These are phyloP conservation scores for Spinus pinus DNA, from an alignment of 2,797 vertebrate genomes.

Conservation along the genomic window DNA sequence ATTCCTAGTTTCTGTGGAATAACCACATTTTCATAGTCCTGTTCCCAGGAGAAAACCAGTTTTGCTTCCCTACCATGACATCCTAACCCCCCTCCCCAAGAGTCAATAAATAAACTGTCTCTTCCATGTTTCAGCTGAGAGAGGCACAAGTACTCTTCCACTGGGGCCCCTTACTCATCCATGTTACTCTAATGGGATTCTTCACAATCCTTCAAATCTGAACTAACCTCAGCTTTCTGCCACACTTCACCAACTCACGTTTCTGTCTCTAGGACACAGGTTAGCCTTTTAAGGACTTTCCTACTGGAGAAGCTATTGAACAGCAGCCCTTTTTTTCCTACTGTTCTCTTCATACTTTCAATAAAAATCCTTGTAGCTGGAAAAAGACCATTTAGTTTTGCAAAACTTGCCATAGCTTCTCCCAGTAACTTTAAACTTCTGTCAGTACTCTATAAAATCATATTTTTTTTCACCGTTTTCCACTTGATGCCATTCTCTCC, in stretches of 20 bases:
- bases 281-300: background rate
- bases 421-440: background rate
- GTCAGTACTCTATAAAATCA: background rate
- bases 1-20: background rate
- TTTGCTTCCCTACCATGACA: background rate
- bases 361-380: background rate
- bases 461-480: background rate
- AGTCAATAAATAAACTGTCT: background rate
- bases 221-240: background rate
- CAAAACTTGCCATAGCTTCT: background rate
- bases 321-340: background rate
- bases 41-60: background rate
- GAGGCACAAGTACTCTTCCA: background rate
- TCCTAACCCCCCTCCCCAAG: accelerated
- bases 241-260: background rate
- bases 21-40: background rate
- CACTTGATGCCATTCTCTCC: background rate
- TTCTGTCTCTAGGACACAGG: background rate
- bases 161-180: background rate
- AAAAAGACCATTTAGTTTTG: background rate
- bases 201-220: background rate
- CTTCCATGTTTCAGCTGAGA: background rate
- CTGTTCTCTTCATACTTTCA: background rate
- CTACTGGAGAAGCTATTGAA: background rate
- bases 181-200: background rate